phyloP scores from a whole-genome alignment of 2,888 invertebrate species.

The Camponotus fellah region DNA sequence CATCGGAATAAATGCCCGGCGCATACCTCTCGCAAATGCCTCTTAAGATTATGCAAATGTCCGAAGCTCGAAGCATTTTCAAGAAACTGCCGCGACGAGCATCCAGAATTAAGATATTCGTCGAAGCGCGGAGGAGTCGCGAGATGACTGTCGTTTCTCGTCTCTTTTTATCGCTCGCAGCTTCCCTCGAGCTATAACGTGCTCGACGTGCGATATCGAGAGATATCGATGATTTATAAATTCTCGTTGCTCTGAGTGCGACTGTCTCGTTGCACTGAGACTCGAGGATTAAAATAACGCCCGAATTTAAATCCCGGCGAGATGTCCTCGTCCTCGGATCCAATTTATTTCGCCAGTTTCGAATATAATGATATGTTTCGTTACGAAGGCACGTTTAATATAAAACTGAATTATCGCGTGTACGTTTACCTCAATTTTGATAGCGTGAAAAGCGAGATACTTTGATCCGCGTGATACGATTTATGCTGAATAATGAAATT shows the following conservation, averaged over 20 bases:
- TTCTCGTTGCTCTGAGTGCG: neutral
- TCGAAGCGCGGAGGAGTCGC: conserved; percentile 34
- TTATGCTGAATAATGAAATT: conserved; percentile 6
- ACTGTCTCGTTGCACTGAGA: neutral
- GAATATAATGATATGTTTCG: neutral
- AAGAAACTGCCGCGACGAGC: conserved; percentile 48
- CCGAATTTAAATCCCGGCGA: neutral
- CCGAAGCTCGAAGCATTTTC: conserved; percentile 58
- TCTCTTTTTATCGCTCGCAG: conserved; percentile 16
- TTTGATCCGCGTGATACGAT: neutral
- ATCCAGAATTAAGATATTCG: conserved; percentile 67
- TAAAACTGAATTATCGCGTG: neutral
- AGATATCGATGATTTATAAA: conserved; percentile 17
- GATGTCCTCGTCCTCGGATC: neutral
- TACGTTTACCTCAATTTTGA: neutral
- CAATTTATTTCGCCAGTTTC: conserved; percentile 2
- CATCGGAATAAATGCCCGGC: conserved; percentile 63
- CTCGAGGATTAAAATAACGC: neutral
- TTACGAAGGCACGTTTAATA: neutral
- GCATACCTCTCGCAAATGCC: conserved; percentile 61
- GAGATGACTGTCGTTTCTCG: neutral
- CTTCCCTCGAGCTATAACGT: neutral
- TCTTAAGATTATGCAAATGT: conserved; percentile 74
- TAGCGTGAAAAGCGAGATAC: neutral
- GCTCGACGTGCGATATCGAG: conserved; percentile 1